Percentiles rank a stretch among this genome's conserved stretches.
Evolutionary conservation across 2,888 invertebrate species (phyloP).

Genomic region (Dysmachus trigonus): DNA sequence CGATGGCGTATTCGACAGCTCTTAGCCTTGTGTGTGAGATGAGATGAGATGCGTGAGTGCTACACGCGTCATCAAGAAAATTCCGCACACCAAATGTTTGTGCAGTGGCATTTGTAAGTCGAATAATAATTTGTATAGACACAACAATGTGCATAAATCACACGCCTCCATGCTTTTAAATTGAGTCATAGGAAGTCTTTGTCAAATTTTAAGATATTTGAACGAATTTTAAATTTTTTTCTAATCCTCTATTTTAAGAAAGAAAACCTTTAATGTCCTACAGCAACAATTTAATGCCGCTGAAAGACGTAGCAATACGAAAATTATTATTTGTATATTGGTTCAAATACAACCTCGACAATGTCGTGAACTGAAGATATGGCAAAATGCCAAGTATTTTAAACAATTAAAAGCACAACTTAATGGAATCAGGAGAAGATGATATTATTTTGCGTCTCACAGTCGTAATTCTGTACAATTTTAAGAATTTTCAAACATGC

Average conservation of each 20-base stretch:
- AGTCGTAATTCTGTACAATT: neutral
- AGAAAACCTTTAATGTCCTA: neutral
- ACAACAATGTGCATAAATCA: neutral
- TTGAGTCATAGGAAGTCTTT: neutral
- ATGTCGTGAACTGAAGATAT: neutral
- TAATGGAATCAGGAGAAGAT: neutral
- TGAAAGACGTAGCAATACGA: neutral
- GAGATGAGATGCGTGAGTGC: neutral
- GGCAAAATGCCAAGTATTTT: neutral
- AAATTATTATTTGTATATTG: neutral
- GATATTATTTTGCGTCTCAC: neutral
- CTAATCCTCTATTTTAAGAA: neutral
- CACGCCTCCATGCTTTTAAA: neutral
- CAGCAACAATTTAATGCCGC: neutral
- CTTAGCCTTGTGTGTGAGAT: neutral
- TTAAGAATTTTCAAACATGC: neutral
- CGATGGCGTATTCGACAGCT: neutral
- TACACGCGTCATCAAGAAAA: neutral
- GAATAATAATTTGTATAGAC: neutral
- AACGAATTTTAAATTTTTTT: neutral
- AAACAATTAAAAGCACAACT: neutral
- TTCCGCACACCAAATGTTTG: neutral
- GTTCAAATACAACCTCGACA: neutral
- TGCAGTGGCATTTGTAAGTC: neutral
- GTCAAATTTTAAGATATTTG: neutral